Conservation (phyloP, 2,797 vertebrate genomes). For the Benthosema pterotum region DNA sequence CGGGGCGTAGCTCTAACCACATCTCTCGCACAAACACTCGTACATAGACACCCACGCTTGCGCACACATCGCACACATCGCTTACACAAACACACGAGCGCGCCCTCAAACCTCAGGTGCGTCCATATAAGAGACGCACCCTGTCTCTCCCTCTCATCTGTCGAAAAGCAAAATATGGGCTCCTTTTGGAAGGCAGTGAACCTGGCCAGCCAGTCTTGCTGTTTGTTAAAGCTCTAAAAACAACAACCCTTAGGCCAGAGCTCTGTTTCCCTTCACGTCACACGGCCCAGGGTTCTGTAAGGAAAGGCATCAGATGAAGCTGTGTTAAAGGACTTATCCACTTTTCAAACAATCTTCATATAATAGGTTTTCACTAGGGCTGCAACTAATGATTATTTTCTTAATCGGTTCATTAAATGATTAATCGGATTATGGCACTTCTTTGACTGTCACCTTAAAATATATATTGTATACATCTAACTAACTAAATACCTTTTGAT, state of each 20-base stretch:
- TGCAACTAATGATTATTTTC: too few relatives aligned
- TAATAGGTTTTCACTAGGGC: too few relatives aligned
- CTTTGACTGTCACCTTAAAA: too few relatives aligned
- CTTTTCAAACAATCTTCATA: too few relatives aligned
- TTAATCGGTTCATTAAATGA: too few relatives aligned
- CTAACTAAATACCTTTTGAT: too few relatives aligned
- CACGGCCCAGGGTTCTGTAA: background rate
- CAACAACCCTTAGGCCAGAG: slow-evolving; percentile 35
- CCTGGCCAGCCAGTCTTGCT: slow-evolving; percentile 20
- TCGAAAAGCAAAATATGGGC: slow-evolving; percentile 62
- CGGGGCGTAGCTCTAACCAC: slow-evolving; percentile 78
- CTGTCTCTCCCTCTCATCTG: slow-evolving; percentile 47
- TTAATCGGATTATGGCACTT: too few relatives aligned
- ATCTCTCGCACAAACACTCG: slow-evolving; percentile 64
- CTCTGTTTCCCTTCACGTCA: slow-evolving; percentile 23
- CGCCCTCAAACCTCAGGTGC: slow-evolving; percentile 72
- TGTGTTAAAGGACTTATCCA: too few relatives aligned
- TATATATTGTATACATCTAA: too few relatives aligned
- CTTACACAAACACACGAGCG: slow-evolving; percentile 9
- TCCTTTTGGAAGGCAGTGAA: slow-evolving; percentile 36
- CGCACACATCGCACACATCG: slow-evolving; percentile 23
- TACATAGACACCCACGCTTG: slow-evolving; percentile 42
- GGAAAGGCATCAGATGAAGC: background rate
- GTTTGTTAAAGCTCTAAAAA: slow-evolving; percentile 38
- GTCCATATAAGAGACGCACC: slow-evolving; percentile 71